Evolutionary conservation across 2,888 invertebrate species (phyloP), one percentile per base, ranked within the genome.

Genomic region (Agrotis exclamationis): DNA sequence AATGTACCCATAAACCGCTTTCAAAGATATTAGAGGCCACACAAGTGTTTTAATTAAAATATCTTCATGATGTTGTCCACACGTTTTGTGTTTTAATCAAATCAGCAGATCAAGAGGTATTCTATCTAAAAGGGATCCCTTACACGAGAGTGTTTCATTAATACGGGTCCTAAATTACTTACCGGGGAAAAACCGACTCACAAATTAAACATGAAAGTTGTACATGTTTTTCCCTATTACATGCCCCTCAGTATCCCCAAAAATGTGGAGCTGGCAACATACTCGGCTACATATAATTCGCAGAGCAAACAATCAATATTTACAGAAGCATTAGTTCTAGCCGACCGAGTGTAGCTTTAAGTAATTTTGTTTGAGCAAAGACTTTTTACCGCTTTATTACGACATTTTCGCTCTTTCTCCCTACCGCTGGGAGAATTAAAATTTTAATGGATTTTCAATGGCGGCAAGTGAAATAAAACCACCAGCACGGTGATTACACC

Each of bases 371-470:
- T 85, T 80, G 69, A 78, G 74, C 70, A 80, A 83, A 76, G 70
- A 72, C 78, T 86, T 88, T 82, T 88, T 86, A 86, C 83, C 77
- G 82, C 84, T 83, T 82, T 86, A 86, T 89, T 86, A 88, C 89
- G 85, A 85, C 86, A 80, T 85, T 84, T 80, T 85, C 85, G 79
- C 79, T 83, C 83, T 83, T 83, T 83, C 85, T 71, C 74, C 82
- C 63, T 65, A 71, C 79, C 81, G 76, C 82, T 71, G 72, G 70
- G 79, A 74, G 83, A 88, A 88, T 89, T 87, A 87, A 89, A 91
- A 87, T 85, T 90, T 89, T 90, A 90, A 90, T 90, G 87, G 89
- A 74, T 88, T 89, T 88, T 88, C 88, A 88, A 91, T 90, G 86
- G 86, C 83, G 81, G 85, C 82, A 84, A 88, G 86, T 87, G 89